A percentile compares a stretch with the other conserved stretches of the same genome.
Conservation (phyloP, 2,797 vertebrate species). For the Manis pentadactyla region DNA sequence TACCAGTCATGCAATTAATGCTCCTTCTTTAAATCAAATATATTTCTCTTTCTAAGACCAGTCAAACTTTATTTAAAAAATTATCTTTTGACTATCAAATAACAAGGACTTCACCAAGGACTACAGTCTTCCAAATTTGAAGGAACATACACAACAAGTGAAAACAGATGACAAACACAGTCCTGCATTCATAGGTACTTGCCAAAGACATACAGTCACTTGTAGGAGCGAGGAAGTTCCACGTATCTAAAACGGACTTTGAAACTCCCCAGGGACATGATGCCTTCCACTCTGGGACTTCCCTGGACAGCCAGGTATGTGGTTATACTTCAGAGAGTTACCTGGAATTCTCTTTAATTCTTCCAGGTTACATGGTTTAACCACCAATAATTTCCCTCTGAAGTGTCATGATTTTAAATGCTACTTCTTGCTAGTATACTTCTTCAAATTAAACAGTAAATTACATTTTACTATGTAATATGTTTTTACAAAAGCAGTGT, state of each 20-base stretch:
- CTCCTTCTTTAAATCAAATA: background rate
- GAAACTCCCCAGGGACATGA: background rate
- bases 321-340: background rate
- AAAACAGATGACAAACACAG: background rate
- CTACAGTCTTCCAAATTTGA: background rate
- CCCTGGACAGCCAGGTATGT: background rate
- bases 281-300: background rate
- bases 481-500: background rate
- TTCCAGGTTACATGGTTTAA: background rate
- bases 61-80: background rate
- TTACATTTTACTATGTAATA: background rate
- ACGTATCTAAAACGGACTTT: background rate
- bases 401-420: slow-evolving; percentile 8
- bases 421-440: background rate
- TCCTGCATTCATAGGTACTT: background rate
- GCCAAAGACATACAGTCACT: background rate
- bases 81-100: background rate
- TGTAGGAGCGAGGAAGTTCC: background rate
- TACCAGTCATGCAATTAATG: background rate
- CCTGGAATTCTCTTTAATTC: background rate
- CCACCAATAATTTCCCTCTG: background rate
- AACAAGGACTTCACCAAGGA: background rate
- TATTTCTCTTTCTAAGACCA: slow-evolving; percentile 15
- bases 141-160: background rate
- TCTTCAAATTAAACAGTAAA: slow-evolving; percentile 31